Base-by-base conservation (phyloP, 2,888 invertebrate species). In the Acleris laterana region DNA sequence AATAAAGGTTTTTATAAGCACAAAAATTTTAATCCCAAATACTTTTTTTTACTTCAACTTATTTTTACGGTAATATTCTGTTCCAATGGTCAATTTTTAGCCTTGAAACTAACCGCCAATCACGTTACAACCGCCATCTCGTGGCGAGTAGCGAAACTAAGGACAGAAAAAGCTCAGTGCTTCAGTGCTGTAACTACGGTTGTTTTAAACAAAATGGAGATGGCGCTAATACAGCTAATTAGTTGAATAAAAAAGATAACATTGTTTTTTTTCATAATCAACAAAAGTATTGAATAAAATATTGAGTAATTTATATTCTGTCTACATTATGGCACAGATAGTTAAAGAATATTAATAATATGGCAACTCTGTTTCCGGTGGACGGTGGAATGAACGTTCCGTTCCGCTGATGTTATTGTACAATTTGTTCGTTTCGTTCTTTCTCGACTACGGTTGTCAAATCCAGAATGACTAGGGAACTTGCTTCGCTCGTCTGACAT, bases 401-500 rank as follows among this genome's bases (percentile, higher is more conserved):
- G 42, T 63, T 63, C 20, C 49, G 9, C 17, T 52, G 6, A 38
- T 25, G 20, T 4, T 38, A 19, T 2, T 6, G n/a, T 62, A 5
- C 7, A 20, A 16, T 46, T 7, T 28, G 13, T 38, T 25, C 32
- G 32, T 32, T 22, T 22, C 52, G 13, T 46, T 62, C 46, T n/a
- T 20, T 48, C 28, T 53, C n/a, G 20, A 20, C 5, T 11, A 44
- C 13, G 20, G 44, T 56, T 11, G 61, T 62, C 52, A 62, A 62
- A 32, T 55, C 38, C n/a, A 17, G 48, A 44, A 22, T 19, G 22
- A 28, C 56, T 38, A 38, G 56, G 62, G 62, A 62, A 68, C 66
- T 68, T 68, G 67, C 62, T 58, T 63, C 55, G 62, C 38, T 59
- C 25, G 25, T 6, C 84, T 86, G 87, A 84, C 84, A 82, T 78